phyloP scores from a whole-genome alignment of 2,888 invertebrate species.

The Drosophila nr. perissopoda region DNA sequence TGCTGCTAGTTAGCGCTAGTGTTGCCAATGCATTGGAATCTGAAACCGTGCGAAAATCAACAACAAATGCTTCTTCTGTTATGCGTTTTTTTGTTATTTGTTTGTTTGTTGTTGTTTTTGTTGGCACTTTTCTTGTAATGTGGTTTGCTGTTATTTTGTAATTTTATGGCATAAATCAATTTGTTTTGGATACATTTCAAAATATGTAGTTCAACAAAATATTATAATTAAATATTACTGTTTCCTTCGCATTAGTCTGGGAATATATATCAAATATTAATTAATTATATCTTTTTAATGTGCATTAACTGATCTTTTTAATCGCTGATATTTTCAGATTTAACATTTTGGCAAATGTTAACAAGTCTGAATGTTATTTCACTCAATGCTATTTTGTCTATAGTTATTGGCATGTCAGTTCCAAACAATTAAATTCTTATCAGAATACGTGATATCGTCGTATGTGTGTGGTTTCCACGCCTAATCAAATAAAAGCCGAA shows the following conservation, averaged over 20 bases:
- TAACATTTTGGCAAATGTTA: slow-evolving; percentile 19
- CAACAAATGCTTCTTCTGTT: slow-evolving; percentile 33
- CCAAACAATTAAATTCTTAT: slow-evolving; percentile 71
- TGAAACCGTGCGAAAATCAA: slow-evolving; percentile 69
- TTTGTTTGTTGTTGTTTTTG: slow-evolving; percentile 9
- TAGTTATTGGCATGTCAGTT: slow-evolving; percentile 64
- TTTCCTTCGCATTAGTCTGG: neutral
- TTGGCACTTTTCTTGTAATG: neutral
- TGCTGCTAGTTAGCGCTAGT: slow-evolving; percentile 59
- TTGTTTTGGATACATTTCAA: neutral
- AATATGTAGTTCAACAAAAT: neutral
- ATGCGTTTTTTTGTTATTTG: slow-evolving; percentile 37
- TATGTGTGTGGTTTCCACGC: slow-evolving; percentile 14
- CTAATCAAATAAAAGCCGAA: slow-evolving; percentile 34
- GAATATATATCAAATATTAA: neutral
- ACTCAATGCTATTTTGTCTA: slow-evolving; percentile 1
- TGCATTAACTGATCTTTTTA: neutral
- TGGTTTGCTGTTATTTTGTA: slow-evolving; percentile 29
- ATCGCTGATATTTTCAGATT: neutral
- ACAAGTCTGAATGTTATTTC: neutral
- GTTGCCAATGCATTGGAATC: slow-evolving; percentile 76
- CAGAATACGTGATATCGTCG: slow-evolving; percentile 54
- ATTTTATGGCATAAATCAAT: slow-evolving; percentile 40
- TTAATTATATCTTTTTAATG: neutral
- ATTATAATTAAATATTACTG: neutral